phyloP scores from a whole-genome alignment of 2,113 vertebrate genomes.

The Alces alces region DNA sequence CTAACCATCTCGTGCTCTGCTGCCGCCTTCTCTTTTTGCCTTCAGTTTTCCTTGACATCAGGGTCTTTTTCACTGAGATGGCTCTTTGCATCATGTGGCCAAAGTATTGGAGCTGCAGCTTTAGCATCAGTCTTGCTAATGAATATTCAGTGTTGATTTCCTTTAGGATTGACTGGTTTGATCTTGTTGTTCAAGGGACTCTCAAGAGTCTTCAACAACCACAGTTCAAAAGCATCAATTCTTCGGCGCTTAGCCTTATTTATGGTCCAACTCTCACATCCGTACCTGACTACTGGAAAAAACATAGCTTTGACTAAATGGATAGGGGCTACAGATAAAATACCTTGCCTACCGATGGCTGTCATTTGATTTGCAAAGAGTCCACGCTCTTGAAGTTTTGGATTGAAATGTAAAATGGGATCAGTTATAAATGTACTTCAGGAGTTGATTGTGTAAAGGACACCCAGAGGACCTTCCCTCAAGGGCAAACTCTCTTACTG shows the following conservation, averaged over 20 bases:
- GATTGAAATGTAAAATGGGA: conserved; percentile 7
- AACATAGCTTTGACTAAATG: neutral
- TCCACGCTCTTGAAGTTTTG: neutral
- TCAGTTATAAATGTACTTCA: neutral
- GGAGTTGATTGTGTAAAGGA: neutral
- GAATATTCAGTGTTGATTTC: neutral
- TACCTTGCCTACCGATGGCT: neutral
- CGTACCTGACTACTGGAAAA: neutral
- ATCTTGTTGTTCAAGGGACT: neutral
- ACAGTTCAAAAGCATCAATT: neutral
- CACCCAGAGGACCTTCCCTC: neutral
- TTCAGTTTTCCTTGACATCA: neutral
- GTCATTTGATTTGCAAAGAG: neutral
- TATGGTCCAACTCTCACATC: neutral
- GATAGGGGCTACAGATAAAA: neutral
- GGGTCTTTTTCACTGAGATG: neutral
- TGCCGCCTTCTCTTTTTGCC: neutral
- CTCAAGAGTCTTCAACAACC: neutral
- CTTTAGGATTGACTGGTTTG: neutral
- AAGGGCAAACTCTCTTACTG: neutral
- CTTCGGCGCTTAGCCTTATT: neutral
- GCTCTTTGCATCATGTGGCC: neutral
- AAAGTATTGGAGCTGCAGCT: neutral
- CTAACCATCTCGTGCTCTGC: neutral
- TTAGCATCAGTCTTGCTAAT: neutral